Evolutionary conservation across 2,888 invertebrate species (phyloP).

Genomic region (Calameuta filiformis): DNA sequence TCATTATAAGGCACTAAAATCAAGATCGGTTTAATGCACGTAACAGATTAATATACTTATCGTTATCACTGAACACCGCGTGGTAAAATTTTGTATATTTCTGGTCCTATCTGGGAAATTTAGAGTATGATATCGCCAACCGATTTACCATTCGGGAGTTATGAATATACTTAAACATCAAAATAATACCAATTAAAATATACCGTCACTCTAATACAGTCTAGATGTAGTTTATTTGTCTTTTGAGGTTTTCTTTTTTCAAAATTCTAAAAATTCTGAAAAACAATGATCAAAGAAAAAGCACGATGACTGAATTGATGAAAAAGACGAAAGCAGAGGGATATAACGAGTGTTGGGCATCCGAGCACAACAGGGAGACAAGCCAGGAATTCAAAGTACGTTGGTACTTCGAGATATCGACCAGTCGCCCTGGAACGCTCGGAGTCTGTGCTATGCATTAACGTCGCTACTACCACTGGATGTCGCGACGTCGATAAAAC

Average conservation of each 20-base stretch:
- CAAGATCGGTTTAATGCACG: too few relatives aligned
- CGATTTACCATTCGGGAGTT: background rate
- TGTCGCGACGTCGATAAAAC: constrained; percentile 13
- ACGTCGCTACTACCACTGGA: constrained; percentile 47
- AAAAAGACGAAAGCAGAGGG: background rate
- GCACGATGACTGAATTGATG: background rate
- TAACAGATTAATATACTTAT: background rate
- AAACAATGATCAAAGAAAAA: background rate
- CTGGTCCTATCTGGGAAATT: background rate
- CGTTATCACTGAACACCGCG: background rate
- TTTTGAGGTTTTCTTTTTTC: background rate
- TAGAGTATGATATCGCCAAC: background rate
- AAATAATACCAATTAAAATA: background rate
- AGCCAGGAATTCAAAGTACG: constrained; percentile 46
- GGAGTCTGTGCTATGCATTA: constrained; percentile 45
- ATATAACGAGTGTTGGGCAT: background rate
- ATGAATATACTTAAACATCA: background rate
- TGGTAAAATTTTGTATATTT: background rate
- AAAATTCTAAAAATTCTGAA: background rate
- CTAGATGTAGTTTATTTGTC: background rate
- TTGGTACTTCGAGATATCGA: constrained; percentile 62
- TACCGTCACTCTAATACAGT: background rate
- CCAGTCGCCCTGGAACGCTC: constrained; percentile 48
- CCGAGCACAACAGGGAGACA: constrained; percentile 8
- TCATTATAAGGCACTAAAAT: too few relatives aligned